Conservation (phyloP, 2,113 vertebrate genomes). For the human region DNA sequence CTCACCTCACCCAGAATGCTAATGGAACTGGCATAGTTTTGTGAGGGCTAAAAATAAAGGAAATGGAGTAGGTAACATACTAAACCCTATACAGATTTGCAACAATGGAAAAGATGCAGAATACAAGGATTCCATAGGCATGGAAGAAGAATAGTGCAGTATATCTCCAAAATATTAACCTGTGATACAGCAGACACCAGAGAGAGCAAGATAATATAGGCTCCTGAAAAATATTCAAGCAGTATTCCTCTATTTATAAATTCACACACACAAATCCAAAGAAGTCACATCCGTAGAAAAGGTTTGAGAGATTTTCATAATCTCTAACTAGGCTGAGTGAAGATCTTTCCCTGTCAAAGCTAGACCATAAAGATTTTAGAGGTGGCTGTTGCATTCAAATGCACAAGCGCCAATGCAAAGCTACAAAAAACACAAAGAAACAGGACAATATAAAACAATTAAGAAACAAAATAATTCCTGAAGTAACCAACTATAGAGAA, state of each 20-base stretch:
- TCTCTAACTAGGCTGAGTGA: not conserved
- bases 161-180: not conserved
- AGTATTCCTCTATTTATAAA: not conserved
- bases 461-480: not conserved
- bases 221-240: not conserved
- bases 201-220: not conserved
- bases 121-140: not conserved
- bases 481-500: not conserved
- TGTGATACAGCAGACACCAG: not conserved
- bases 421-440: not conserved
- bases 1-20: not conserved
- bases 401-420: not conserved
- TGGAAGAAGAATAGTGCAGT: not conserved
- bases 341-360: not conserved
- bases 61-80: not conserved
- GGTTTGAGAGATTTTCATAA: not conserved
- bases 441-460: not conserved
- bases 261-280: not conserved
- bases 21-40: not conserved
- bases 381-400: not conserved
- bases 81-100: not conserved
- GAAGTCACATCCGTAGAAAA: not conserved
- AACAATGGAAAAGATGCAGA: not conserved
- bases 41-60: not conserved
- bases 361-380: not conserved